These are phyloP conservation scores for Oreonectes daqikongensis DNA, from an alignment of 2,797 vertebrate genomes.

Conservation along the genomic window DNA sequence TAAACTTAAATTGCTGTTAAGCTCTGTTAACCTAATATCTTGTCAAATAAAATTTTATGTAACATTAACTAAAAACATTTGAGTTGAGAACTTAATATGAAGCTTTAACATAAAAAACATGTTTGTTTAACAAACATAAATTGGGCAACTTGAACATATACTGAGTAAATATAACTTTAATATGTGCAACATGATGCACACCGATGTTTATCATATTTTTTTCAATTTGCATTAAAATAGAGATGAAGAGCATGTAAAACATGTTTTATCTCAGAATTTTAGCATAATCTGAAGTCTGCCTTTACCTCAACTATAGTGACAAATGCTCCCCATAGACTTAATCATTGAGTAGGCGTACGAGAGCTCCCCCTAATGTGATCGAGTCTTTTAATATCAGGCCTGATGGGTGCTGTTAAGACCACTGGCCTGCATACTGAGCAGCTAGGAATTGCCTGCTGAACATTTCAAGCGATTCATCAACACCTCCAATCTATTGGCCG, in stretches of 20 bases:
- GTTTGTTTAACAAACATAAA: background rate
- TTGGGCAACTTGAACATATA: background rate
- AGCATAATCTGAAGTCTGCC: constrained; percentile 41
- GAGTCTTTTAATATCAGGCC: constrained; percentile 81
- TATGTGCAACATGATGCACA: too few relatives aligned
- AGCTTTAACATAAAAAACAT: too few relatives aligned
- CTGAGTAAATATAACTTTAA: too few relatives aligned
- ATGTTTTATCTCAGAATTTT: constrained; percentile 49
- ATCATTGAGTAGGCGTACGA: constrained; percentile 63
- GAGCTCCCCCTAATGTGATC: constrained; percentile 74
- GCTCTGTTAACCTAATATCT: too few relatives aligned
- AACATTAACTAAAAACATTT: too few relatives aligned
- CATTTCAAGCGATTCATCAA: constrained; percentile 78
- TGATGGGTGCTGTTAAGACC: constrained; percentile 73
- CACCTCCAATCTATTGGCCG: constrained; percentile 74
- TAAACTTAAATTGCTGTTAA: too few relatives aligned
- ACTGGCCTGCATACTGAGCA: constrained; percentile 81
- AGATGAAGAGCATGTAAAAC: constrained; percentile 6
- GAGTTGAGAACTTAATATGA: too few relatives aligned
- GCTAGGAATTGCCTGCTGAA: constrained; percentile 80
- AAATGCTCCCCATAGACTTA: constrained; percentile 76
- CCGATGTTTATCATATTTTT: too few relatives aligned
- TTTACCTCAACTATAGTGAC: constrained; percentile 63
- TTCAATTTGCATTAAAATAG: constrained; percentile 8
- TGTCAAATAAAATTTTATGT: too few relatives aligned